Evolutionary conservation across 2,888 invertebrate species (phyloP), one percentile per base, ranked within the genome.

Genomic region (Omphaloscelis lunosa): DNA sequence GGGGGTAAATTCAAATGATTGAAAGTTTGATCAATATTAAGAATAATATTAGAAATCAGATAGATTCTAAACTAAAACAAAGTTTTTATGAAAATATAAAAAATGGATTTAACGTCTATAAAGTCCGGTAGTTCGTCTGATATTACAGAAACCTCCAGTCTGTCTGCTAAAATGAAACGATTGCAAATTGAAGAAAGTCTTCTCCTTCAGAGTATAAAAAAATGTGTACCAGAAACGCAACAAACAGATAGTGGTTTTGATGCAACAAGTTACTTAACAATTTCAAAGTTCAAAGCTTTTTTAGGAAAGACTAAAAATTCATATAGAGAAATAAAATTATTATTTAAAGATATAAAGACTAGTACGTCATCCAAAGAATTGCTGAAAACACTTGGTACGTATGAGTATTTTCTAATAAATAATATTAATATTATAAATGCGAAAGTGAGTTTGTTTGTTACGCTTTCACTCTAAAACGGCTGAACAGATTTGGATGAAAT

Each of bases 121-220:
- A 83, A 82, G n/a, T 77, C 80, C 29, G 45, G 27, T 51, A 81
- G 48, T 69, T 39, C 45, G 53, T 72, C 76, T 39, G 67, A 75
- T 56, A 17, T 53, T 12, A 61, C 66, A 34, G 78, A 76, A 68
- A 79, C 81, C 34, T 73, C 80, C 58, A 89, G 83, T 84, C 75
- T 92, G 12, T 59, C 84, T 27, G 93, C 94, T 17, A 94, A 93
- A 89, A 72, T 95, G 69, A 92, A 94, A 85, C 89, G 95, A 81
- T 86, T 96, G 58, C 95, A 94, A 92, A 95, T 96, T 83, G 95
- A 96, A 88, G 96, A 96, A 92, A 91, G 88, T 82, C 79, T 95
- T 70, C 86, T 95, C 34, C 61, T 89, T 45, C 92, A 94, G 77
- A 88, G 73, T 67, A 66, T 79, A 39, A 81, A 84, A 61, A 79